Percentiles rank a stretch among this genome's conserved stretches.
phyloP scores from a whole-genome alignment of 2,888 invertebrate genomes.

The Xanthia togata region DNA sequence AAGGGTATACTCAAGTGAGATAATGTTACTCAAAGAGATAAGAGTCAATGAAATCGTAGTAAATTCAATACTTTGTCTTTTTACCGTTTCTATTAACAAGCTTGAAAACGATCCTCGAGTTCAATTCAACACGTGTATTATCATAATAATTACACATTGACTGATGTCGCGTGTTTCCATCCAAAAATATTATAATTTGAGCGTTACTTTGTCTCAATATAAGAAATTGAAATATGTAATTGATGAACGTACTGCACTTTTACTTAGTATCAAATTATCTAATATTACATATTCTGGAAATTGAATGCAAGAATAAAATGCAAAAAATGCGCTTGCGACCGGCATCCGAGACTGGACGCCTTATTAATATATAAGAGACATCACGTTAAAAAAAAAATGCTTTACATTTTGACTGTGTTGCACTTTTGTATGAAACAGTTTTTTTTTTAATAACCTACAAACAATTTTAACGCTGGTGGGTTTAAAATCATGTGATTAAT shows the following conservation, averaged over 20 bases:
- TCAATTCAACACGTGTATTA: not conserved
- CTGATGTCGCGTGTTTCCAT: conserved; percentile 15
- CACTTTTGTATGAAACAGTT: no score
- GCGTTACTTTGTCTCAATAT: not conserved
- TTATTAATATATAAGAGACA: no score
- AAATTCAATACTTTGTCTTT: conserved; percentile 17
- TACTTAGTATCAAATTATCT: not conserved
- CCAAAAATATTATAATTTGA: conserved; percentile 17
- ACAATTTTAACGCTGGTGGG: no score
- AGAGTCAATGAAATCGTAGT: conserved; percentile 3
- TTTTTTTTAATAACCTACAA: no score
- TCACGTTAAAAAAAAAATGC: no score
- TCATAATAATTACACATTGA: conserved; percentile 35
- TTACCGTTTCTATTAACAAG: not conserved
- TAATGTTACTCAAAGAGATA: not conserved
- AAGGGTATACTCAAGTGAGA: no score
- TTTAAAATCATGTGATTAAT: no score
- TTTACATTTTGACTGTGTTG: no score
- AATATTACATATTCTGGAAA: not conserved
- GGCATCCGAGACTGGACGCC: no score
- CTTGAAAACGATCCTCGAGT: not conserved
- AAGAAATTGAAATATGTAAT: not conserved
- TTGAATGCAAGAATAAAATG: not conserved
- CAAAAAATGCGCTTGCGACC: no score
- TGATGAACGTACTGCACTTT: not conserved